Evolutionary conservation across 35 echinoderm and acorn worm species (phyloP).

Genomic region (Hemicentrotus pulcherrimus): DNA sequence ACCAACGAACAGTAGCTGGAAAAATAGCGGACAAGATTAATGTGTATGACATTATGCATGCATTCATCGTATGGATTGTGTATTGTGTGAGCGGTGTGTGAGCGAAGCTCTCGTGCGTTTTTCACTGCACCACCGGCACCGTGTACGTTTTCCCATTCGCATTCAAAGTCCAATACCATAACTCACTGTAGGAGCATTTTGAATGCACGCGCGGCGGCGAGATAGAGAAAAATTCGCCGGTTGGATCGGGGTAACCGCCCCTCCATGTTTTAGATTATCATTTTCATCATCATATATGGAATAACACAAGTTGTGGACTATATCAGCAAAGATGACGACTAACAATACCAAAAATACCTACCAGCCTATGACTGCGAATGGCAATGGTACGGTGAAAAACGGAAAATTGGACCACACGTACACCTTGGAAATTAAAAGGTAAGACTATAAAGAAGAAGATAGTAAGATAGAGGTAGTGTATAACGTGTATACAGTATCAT

Average conservation of each 20-base stretch:
- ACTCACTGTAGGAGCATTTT: not conserved
- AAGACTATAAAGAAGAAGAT: not conserved
- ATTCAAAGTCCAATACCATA: not conserved
- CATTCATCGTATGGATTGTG: not conserved
- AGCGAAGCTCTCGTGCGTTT: not conserved
- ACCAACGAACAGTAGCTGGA: not conserved
- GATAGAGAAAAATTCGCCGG: not conserved
- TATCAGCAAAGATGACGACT: not conserved
- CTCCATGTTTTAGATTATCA: not conserved
- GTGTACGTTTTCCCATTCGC: not conserved
- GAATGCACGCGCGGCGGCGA: not conserved
- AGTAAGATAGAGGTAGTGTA: too few species aligned
- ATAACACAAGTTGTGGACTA: not conserved
- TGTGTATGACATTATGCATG: slow-evolving; percentile 4
- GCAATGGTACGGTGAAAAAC: slow-evolving; percentile 15
- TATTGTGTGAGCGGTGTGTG: not conserved
- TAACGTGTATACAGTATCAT: not conserved
- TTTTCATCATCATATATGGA: not conserved
- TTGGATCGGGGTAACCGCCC: not conserved
- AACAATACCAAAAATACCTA: not conserved
- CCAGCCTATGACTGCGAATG: slow-evolving; percentile 33
- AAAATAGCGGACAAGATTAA: not conserved
- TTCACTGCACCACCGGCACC: not conserved
- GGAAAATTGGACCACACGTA: not conserved
- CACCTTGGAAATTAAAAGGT: not conserved